A percentile compares a stretch with the other conserved stretches of the same genome.
Evolutionary conservation across 2,797 vertebrate species (phyloP).

Genomic region (Fundulus diaphanus): DNA sequence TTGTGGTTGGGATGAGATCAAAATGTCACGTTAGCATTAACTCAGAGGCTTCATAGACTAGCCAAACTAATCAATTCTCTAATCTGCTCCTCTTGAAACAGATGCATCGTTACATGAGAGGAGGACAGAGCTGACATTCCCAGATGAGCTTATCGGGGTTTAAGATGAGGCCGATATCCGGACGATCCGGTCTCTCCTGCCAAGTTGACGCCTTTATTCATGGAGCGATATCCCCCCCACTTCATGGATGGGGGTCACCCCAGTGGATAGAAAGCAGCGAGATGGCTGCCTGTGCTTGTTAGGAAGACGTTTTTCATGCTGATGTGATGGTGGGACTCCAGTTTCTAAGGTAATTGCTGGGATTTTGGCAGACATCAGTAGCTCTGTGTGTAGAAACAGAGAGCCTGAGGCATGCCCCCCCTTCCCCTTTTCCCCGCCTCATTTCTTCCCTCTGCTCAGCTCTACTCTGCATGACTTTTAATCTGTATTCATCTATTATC

Average conservation of each 20-base stretch:
- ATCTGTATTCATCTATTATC: constrained; percentile 39
- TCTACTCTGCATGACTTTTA: constrained; percentile 24
- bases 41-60: constrained; percentile 28
- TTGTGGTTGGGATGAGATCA: not conserved
- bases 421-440: not conserved
- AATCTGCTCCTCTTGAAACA: constrained; percentile 41
- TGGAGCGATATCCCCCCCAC: not conserved
- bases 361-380: constrained; percentile 31
- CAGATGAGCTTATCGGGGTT: constrained; percentile 36
- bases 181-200: constrained; percentile 15
- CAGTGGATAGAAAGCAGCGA: not conserved
- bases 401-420: constrained; percentile 3
- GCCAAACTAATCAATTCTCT: constrained; percentile 30
- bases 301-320: not conserved
- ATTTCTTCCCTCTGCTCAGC: not conserved
- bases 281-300: not conserved
- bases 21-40: constrained; percentile 57
- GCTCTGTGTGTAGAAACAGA: constrained; percentile 21
- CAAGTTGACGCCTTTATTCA: not conserved
- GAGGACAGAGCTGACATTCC: constrained; percentile 2
- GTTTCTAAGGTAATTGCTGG: constrained; percentile 45
- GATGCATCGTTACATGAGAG: constrained; percentile 23
- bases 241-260: not conserved
- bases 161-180: constrained; percentile 15
- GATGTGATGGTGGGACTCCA: constrained; percentile 12